phyloP scores from a whole-genome alignment of 1,140 invertebrate genomes.

The Latrodectus geometricus region DNA sequence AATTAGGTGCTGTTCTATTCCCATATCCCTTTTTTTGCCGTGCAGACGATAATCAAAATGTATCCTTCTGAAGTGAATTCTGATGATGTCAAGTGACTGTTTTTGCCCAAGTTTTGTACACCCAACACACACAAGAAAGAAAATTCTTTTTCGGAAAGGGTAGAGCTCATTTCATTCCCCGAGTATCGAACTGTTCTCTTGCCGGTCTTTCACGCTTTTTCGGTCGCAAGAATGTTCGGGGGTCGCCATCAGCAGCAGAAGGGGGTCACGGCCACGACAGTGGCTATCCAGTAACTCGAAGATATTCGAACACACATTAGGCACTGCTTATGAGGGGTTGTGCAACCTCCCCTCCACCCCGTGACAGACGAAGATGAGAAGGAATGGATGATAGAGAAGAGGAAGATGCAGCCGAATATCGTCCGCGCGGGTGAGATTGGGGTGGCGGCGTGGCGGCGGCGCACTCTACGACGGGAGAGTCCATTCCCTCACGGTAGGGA shows the following conservation, averaged over 20 bases:
- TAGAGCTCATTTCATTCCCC: background rate
- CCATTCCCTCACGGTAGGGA: conserved; percentile 24
- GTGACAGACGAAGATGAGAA: background rate
- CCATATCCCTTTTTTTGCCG: background rate
- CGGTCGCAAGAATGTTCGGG: background rate
- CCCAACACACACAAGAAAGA: background rate
- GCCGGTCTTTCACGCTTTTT: background rate
- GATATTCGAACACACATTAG: conserved; percentile 10
- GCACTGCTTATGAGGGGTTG: background rate
- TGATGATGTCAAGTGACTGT: background rate
- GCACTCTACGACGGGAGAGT: conserved; percentile 44
- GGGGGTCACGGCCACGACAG: background rate
- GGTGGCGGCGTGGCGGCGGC: background rate
- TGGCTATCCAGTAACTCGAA: background rate
- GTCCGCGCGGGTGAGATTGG: conserved; percentile 16
- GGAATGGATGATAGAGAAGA: background rate
- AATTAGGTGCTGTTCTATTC: background rate
- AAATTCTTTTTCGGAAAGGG: background rate
- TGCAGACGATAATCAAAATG: background rate
- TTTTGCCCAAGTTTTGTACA: background rate
- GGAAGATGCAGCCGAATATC: conserved; percentile 31
- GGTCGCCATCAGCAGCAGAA: background rate
- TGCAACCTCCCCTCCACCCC: background rate
- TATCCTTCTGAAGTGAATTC: background rate
- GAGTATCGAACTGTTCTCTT: background rate